A percentile compares a stretch with the other conserved stretches of the same genome.
Conservation (phyloP, 2,888 invertebrate species). For the Automeris io region DNA sequence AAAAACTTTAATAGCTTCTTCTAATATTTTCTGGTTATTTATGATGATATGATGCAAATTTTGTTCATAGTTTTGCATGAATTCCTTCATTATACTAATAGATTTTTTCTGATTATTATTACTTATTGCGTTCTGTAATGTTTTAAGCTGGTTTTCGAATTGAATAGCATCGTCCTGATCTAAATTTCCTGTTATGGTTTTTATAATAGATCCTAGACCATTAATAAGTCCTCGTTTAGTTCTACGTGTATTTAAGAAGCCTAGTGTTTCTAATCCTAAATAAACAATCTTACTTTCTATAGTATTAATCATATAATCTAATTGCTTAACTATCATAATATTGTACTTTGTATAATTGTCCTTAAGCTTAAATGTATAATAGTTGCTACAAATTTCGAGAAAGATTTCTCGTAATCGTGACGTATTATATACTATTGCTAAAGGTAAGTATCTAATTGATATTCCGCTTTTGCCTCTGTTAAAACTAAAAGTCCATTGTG, state of each 20-base stretch:
- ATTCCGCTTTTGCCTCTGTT: background rate
- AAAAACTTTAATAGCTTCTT: constrained; percentile 10
- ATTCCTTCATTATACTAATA: constrained; percentile 4
- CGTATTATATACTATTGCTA: constrained; percentile 15
- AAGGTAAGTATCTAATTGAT: constrained; percentile 10
- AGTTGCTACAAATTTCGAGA: constrained; percentile 14
- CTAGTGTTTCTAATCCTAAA: constrained; percentile 15
- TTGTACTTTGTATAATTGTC: constrained; percentile 3
- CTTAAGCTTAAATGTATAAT: constrained; percentile 12
- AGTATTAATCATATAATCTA: constrained; percentile 15
- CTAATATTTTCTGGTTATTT: constrained; percentile 9
- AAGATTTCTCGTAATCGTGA: constrained; percentile 12
- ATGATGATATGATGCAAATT: constrained; percentile 5
- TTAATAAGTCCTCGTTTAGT: constrained; percentile 13
- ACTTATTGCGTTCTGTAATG: constrained; percentile 3
- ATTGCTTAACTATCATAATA: constrained; percentile 3
- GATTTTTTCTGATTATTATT: constrained; percentile 8
- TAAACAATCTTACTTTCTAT: constrained; percentile 17
- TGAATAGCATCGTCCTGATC: constrained; percentile 14
- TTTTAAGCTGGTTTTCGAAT: constrained; percentile 11
- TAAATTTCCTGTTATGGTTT: constrained; percentile 16
- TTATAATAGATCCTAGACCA: constrained; percentile 14
- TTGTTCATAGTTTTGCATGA: constrained; percentile 5
- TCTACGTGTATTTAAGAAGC: constrained; percentile 2
- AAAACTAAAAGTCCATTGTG: background rate